Base-by-base conservation (phyloP, 1,140 invertebrate species). In the Stratiolaelaps scimitus region DNA sequence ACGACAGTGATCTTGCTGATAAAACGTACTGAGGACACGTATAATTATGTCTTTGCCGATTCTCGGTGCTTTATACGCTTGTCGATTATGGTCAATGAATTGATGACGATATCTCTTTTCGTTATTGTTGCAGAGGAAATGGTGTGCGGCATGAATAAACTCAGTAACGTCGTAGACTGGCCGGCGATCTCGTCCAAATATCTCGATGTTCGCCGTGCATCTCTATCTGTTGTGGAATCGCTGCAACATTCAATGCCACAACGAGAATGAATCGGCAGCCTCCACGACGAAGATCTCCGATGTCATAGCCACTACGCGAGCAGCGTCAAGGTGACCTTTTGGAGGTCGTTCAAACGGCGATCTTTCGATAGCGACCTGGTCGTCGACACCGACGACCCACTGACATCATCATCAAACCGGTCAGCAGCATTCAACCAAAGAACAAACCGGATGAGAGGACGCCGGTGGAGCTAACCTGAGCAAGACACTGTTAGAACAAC, bases 181-280 rank as follows among this genome's bases (percentile, higher is more conserved):
- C 69, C 72, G 19, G 26, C 66, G 1, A 69, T 72, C 19, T 72
- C 72, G 1, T 40, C 69, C 43, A 73, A 73, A 44, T 73, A 73
- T 67, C 48, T 71, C 13, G 72, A 73, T 34, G 53, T 60, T 4
- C 53, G 53, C 17, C 53, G 53, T 29, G 53, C 53, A 17, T 60
- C 53, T 26, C 23, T 60, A 34, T 60, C 53, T 34, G 53, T 60
- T 13, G 53, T 60, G 23, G 53, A 60, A 26, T 60, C 53, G 1
- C 34, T 60, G 15, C 53, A 60, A 60, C 53, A 60, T 23, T 60
- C 53, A 13, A 60, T 60, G 53, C 53, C 53, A 60, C 53, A 60
- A 34, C 26, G 53, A 26, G 15, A 60, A 60, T 60, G 53, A 60
- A 26, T 60, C 15, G 53, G 53, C 17, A 17, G 15, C 53, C 23